A percentile compares a stretch with the other conserved stretches of the same genome.
These are phyloP conservation scores for Todiramphus saurophagus DNA, from an alignment of 2,113 vertebrate species.

Conservation along the genomic window DNA sequence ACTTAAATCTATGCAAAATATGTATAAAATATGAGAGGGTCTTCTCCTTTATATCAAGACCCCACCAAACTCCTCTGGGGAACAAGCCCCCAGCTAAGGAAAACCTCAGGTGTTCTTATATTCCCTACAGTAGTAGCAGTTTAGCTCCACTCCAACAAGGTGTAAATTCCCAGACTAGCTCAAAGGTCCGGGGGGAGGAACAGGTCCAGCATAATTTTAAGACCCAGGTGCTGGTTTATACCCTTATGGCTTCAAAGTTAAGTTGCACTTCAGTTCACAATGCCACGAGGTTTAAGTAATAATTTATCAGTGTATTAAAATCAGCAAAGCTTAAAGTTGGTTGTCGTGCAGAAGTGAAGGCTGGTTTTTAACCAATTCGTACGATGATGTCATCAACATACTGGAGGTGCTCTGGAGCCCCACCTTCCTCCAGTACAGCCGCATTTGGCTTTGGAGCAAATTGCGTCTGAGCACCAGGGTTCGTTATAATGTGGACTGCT, in stretches of 20 bases:
- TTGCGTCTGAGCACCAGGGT: not conserved
- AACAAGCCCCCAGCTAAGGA: not conserved
- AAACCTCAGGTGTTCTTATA: not conserved
- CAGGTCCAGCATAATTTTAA: not conserved
- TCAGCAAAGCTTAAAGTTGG: not conserved
- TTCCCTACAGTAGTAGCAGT: not conserved
- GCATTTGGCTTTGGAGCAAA: conserved; percentile 45
- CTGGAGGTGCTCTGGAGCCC: too few relatives aligned
- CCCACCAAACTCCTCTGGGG: rapidly evolving
- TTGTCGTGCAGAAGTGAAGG: not conserved
- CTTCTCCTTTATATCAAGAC: not conserved
- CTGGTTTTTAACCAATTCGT: not conserved
- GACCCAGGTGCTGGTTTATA: conserved; percentile 54
- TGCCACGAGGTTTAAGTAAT: not conserved
- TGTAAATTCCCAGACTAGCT: not conserved
- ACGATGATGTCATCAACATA: not conserved
- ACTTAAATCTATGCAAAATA: not conserved
- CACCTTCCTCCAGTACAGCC: not conserved
- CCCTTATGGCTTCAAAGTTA: conserved; percentile 71
- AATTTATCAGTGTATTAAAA: conserved; percentile 36
- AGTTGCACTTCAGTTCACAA: conserved; percentile 55
- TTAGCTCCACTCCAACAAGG: not conserved
- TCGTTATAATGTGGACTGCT: not conserved
- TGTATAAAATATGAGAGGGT: not conserved
- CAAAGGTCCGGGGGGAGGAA: not conserved